Conservation (phyloP, 2,888 invertebrate genomes). For the Tipula vernalis region DNA sequence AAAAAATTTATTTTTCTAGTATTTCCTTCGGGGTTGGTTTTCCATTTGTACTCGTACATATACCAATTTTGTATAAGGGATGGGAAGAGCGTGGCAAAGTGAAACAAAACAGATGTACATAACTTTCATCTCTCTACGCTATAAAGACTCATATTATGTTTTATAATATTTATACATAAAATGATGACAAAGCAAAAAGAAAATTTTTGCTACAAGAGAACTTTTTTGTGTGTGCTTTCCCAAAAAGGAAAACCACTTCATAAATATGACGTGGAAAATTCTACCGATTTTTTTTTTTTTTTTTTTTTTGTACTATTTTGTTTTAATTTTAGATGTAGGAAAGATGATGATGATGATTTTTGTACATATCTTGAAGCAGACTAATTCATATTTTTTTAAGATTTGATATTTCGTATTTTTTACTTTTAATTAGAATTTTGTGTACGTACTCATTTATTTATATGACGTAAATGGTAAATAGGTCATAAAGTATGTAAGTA, state of each 20-base stretch:
- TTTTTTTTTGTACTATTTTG: neutral
- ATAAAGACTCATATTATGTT: neutral
- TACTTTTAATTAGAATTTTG: neutral
- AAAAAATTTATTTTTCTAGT: neutral
- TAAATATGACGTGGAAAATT: neutral
- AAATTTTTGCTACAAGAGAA: neutral
- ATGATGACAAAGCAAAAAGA: neutral
- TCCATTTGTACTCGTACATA: neutral
- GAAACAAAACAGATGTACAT: neutral
- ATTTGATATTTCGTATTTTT: neutral
- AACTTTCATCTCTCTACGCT: neutral
- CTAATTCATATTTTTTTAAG: neutral
- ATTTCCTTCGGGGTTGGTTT: neutral
- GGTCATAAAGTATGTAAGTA: neutral
- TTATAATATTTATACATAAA: neutral
- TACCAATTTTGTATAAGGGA: neutral
- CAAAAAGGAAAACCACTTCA: neutral
- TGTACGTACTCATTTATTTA: neutral
- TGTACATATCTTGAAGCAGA: neutral
- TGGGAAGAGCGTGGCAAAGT: neutral
- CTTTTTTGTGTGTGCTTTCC: neutral
- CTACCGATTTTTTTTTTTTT: neutral
- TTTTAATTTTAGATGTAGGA: neutral
- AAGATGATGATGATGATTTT: neutral
- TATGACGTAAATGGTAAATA: neutral